Base-by-base conservation (phyloP, 92 coral and sea anemone species). In the Heteractis magnifica region DNA sequence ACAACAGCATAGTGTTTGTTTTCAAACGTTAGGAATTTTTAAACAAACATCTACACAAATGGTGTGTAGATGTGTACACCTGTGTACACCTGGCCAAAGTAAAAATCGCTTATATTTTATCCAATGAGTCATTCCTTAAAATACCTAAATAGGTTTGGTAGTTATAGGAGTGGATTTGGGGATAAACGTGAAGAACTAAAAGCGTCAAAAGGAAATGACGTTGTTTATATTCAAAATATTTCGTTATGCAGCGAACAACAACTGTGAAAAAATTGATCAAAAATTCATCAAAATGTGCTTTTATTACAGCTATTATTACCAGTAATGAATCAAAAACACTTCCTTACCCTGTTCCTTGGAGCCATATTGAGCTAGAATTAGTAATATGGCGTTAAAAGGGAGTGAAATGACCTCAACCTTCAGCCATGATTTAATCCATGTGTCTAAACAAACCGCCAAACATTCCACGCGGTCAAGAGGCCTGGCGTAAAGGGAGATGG, bases 361-460 rank as follows among this genome's bases (percentile, higher is more conserved):
- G 84, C 56, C 84, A 81, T 81, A 52, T 50, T 70, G 26, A 49
- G 56, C 11, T 51, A 19, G 56, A 23, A 19, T 58, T 75, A 11
- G 65, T 52, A 34, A 81, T 34, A 12, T 52, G 55, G 84, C 48
- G 55, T 20, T 68, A 81, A 68, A 65, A 81, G 51, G 65, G 7
- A 51, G 73, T 49, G 20, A 81, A 68, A 81, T 34, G 41, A 41
- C 11, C 12, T 11, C 34, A 81, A 68, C 65, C 52, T 71, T 23
- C 5, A 6, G 51, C 9, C 77, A 81, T 81, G 49, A 76, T 70
- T 34, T 81, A 18, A 68, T 68, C 76, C 84, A 81, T 81, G 84
- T 81, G 84, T n/a, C 71, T 48, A 59, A 81, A 81, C 84, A 81
- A 78, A 81, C 84, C 84, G 84, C 23, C 84, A 70, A 71, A 81